Percentiles rank a stretch among this genome's conserved stretches.
Evolutionary conservation across 1,140 invertebrate species (phyloP).

Genomic region (Probaryconus sp.): DNA sequence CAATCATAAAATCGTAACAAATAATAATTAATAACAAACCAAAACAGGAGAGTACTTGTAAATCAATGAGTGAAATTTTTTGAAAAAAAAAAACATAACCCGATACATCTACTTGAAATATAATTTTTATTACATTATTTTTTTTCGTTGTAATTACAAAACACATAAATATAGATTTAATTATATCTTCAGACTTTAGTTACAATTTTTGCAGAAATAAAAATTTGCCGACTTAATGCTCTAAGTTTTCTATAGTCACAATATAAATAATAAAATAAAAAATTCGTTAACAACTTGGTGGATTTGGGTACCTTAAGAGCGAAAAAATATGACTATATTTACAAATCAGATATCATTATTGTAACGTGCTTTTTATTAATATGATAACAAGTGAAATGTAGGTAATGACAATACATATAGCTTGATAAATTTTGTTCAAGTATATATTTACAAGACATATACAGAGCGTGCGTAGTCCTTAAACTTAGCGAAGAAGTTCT

Average conservation of each 20-base stretch:
- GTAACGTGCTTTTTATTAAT: constrained; percentile 64
- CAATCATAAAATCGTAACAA: constrained; percentile 1
- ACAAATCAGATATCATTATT: constrained; percentile 60
- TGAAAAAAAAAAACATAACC: constrained; percentile 47
- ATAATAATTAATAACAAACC: no score
- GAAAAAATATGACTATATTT: constrained; percentile 49
- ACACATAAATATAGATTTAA: constrained; percentile 55
- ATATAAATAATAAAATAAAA: constrained; percentile 60
- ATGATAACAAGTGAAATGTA: constrained; percentile 64
- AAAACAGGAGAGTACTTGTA: no score
- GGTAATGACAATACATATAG: constrained; percentile 63
- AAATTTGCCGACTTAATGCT: constrained; percentile 38
- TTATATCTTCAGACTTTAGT: constrained; percentile 49
- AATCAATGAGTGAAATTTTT: no score
- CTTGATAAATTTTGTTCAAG: constrained; percentile 70
- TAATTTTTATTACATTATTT: constrained; percentile 59
- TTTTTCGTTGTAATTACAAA: constrained; percentile 55
- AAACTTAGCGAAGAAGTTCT: constrained; percentile 64
- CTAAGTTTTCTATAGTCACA: constrained; percentile 20
- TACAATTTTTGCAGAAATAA: constrained; percentile 51
- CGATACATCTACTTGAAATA: constrained; percentile 49
- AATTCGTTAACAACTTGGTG: constrained; percentile 57
- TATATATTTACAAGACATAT: constrained; percentile 79
- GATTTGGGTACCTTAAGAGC: constrained; percentile 53
- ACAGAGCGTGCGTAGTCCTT: constrained; percentile 74